phyloP scores from a whole-genome alignment of 2,113 vertebrate species.

The Rhea americana region DNA sequence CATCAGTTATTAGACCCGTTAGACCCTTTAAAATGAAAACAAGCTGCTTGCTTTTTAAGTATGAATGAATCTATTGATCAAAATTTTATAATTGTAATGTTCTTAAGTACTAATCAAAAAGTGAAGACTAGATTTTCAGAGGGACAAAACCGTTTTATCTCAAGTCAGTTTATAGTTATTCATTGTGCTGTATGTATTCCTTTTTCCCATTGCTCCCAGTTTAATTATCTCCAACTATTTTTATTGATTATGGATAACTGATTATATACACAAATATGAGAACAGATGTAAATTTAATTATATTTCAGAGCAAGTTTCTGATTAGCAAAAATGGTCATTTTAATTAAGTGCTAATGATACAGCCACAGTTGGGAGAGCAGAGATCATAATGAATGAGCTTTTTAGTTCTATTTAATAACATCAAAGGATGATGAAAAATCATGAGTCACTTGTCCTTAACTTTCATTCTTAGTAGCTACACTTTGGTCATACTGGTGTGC shows the following conservation, averaged over 20 bases:
- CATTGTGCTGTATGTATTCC: not conserved
- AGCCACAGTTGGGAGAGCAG: not conserved
- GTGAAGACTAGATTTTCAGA: not conserved
- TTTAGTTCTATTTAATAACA: not conserved
- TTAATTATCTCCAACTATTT: not conserved
- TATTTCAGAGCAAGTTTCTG: not conserved
- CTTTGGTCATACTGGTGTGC: not conserved
- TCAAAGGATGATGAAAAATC: slow-evolving; percentile 18
- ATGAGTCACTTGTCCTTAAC: not conserved
- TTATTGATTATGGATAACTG: not conserved
- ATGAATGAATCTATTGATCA: not conserved
- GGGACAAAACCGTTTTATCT: not conserved
- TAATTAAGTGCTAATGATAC: not conserved
- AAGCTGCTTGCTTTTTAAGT: not conserved
- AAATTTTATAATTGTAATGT: not conserved
- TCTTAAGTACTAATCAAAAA: not conserved
- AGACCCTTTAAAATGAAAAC: too few relatives aligned
- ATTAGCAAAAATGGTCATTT: not conserved
- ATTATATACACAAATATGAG: not conserved
- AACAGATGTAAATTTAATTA: not conserved
- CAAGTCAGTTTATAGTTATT: not conserved
- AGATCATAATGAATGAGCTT: not conserved
- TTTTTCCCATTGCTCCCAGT: not conserved
- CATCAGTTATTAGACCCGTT: not conserved
- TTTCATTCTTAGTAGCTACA: not conserved